Base-by-base conservation (phyloP, 1,140 invertebrate genomes). In the Sesamia nonagrioides region DNA sequence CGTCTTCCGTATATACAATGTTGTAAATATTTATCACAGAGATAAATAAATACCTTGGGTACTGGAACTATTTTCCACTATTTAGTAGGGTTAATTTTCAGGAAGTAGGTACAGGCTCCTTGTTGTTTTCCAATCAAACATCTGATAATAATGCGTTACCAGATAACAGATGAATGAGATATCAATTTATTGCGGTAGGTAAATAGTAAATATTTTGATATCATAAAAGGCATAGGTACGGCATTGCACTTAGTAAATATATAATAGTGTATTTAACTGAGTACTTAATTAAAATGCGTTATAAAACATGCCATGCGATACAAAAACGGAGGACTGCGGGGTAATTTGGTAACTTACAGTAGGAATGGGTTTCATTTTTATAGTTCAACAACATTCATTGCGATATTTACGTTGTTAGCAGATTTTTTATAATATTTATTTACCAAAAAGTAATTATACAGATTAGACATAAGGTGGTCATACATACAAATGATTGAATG, bases 111-210 rank as follows among this genome's bases (percentile, higher is more conserved):
- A 66, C 4, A 69, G 13, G 6, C 66, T 50, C 6, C 2, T 13
- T 2, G 68, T 71, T 71, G 54, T 71, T 71, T 71, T 71, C 68
- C 68, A 50, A 69, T 48, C 21, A 8, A 48, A 69, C 42, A 69
- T 69, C n/a, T 48, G 35, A 37, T 63, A n/a, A 40, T 63, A 37
- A 17, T 56, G 33, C 18, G 15, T 37, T 52, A 71, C 54, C 68
- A 37, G 68, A 71, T 71, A 52, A 54, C 33, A 69, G 66, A 71
- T 71, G 68, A 71, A 71, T 54, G 68, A 17, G 21, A n/a, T 69
- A 69, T 48, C 66, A 33, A 33, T 69, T 69, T 69, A 69, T 50
- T 69, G 42, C 21, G 21, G 50, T 48, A 50, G 6, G 15, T 35
- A 69, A 61, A 61, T 61, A 56, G 60, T 63, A 63, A 63, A 63